phyloP scores from a whole-genome alignment of 2,113 vertebrate species.

The Fregata magnificens region DNA sequence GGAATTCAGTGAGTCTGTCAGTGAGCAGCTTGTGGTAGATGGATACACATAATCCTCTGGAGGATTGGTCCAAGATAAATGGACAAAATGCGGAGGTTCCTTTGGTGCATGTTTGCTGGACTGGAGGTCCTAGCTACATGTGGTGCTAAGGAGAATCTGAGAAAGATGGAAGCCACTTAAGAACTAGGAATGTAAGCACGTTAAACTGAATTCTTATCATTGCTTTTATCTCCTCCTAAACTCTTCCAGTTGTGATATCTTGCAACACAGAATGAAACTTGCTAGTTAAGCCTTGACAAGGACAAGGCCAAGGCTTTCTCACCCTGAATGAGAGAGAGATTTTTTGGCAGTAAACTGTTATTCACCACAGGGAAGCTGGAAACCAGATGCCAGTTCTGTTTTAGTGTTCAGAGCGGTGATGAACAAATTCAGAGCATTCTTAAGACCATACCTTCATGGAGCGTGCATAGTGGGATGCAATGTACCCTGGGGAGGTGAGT shows the following conservation, averaged over 20 bases:
- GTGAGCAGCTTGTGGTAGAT: neutral
- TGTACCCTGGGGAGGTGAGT: neutral
- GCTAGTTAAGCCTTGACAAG: neutral
- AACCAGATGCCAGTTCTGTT: neutral
- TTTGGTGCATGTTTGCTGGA: neutral
- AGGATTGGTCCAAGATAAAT: neutral
- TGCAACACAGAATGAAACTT: neutral
- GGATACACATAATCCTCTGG: neutral
- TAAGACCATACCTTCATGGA: neutral
- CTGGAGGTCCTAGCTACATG: neutral
- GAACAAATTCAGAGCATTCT: neutral
- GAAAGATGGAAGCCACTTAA: neutral
- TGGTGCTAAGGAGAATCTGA: neutral
- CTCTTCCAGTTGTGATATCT: neutral
- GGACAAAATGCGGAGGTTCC: neutral
- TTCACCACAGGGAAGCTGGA: neutral
- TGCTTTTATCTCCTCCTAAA: neutral
- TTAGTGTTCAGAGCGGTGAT: rapidly evolving
- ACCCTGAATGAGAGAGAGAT: neutral
- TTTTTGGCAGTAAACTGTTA: neutral
- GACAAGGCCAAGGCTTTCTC: neutral
- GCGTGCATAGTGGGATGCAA: neutral
- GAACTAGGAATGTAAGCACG: neutral
- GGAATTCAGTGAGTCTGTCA: neutral
- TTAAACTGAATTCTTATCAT: neutral